phyloP scores from a whole-genome alignment of 2,797 vertebrate genomes.

The Hozukius guyotensis region DNA sequence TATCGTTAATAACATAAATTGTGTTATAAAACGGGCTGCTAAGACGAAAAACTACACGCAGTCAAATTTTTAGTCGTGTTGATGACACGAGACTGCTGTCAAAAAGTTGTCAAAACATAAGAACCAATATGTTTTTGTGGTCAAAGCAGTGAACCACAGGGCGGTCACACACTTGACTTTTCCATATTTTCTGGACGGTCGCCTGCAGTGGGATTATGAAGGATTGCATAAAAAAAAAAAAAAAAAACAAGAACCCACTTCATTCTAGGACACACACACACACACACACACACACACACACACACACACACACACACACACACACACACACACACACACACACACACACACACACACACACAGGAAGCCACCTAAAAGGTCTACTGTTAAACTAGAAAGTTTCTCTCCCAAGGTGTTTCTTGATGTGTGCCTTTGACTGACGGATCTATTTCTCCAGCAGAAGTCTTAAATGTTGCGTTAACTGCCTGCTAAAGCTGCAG shows the following conservation, averaged over 20 bases:
- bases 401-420: conserved; percentile 17
- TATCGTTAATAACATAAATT: conserved; percentile 40
- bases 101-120: conserved; percentile 67
- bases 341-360: not conserved
- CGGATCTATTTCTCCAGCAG: conserved; percentile 29
- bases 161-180: conserved; percentile 63
- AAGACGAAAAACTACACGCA: conserved; percentile 7
- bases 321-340: not conserved
- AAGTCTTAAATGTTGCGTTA: conserved; percentile 58
- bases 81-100: conserved; percentile 52
- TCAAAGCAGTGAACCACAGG: conserved; percentile 59
- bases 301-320: not conserved
- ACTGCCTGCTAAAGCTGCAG: conserved; percentile 53
- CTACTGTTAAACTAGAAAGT: not conserved
- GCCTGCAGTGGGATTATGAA: conserved; percentile 47
- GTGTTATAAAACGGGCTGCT: conserved; percentile 36
- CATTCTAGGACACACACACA: not conserved
- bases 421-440: conserved; percentile 33
- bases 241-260: conserved; percentile 11
- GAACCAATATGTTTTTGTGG: conserved; percentile 66
- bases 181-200: conserved; percentile 62
- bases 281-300: not conserved
- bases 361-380: conserved; percentile 8
- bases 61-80: conserved; percentile 3
- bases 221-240: conserved; percentile 28